Conservation (phyloP, 2,797 vertebrate species). For the Tenualosa ilisha region DNA sequence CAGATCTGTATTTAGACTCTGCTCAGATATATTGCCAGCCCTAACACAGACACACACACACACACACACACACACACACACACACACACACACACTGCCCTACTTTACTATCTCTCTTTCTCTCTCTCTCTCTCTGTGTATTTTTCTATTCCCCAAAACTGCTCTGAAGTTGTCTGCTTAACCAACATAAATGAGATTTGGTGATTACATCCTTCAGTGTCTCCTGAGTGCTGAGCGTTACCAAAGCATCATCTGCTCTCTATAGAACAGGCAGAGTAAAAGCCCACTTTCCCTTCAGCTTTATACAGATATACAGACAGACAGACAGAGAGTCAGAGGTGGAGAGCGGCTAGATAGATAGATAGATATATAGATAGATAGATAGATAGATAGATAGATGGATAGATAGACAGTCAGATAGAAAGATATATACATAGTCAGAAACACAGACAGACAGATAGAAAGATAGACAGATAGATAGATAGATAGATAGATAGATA, state of each 20-base stretch:
- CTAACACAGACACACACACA: background rate
- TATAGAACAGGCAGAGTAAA: no score
- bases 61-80: no score
- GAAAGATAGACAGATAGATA: background rate
- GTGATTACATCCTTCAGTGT: background rate
- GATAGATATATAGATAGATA: background rate
- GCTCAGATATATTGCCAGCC: slow-evolving; percentile 40
- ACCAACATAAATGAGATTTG: background rate
- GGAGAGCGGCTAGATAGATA: background rate
- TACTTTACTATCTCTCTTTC: background rate
- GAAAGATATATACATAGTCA: no score
- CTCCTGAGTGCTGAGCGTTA: background rate
- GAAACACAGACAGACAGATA: no score
- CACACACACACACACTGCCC: no score
- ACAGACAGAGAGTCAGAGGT: background rate
- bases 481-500: background rate
- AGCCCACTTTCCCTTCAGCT: background rate
- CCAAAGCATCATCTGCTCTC: no score
- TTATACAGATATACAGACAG: background rate
- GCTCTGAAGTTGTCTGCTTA: background rate
- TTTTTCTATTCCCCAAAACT: background rate
- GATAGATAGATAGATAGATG: background rate
- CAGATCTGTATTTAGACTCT: slow-evolving; percentile 54
- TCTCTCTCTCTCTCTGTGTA: background rate
- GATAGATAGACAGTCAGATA: no score